phyloP scores from a whole-genome alignment of 2,797 vertebrate species.

The Columba guinea region DNA sequence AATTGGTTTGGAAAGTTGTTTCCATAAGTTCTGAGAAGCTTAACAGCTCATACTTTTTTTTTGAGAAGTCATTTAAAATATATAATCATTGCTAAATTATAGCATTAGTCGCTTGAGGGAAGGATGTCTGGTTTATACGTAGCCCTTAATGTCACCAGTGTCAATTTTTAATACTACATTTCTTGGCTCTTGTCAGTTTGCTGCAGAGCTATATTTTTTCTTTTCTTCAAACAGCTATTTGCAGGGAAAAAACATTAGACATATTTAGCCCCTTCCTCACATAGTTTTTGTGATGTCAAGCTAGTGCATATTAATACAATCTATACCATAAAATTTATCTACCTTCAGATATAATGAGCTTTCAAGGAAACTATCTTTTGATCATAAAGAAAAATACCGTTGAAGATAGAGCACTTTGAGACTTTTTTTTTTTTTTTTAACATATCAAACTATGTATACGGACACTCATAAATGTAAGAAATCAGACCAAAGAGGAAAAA shows the following conservation, averaged over 20 bases:
- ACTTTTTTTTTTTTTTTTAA: fast-evolving
- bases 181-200: conserved; percentile 46
- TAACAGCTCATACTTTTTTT: not conserved
- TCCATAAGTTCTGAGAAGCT: not conserved
- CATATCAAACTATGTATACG: not conserved
- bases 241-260: not conserved
- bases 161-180: conserved; percentile 43
- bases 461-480: not conserved
- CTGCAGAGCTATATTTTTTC: not conserved
- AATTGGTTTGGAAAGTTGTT: not conserved
- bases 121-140: conserved; percentile 21
- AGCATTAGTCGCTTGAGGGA: not conserved
- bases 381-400: not conserved
- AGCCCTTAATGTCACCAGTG: not conserved
- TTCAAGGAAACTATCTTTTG: not conserved
- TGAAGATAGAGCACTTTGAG: not conserved
- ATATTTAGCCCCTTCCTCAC: not conserved
- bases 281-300: not conserved
- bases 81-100: conserved; percentile 4
- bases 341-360: not conserved
- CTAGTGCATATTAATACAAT: not conserved
- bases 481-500: not conserved
- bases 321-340: not conserved
- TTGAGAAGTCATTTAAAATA: not conserved
- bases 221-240: not conserved